phyloP scores from a whole-genome alignment of 1,140 invertebrate species.

The Brachionus asplanchnoidis region DNA sequence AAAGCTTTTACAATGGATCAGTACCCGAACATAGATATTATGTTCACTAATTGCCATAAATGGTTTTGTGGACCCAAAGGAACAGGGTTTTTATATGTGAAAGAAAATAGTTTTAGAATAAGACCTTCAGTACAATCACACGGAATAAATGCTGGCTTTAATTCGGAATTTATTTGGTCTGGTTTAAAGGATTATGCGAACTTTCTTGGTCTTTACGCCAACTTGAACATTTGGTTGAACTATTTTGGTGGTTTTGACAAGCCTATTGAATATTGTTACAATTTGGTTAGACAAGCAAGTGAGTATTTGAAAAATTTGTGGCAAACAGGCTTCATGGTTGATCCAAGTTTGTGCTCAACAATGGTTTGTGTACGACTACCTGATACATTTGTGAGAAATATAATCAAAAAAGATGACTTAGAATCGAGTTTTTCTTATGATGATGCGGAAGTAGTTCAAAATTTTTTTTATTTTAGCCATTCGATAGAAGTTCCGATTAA shows the following conservation, averaged over 20 bases:
- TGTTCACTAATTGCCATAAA: conserved; percentile 55
- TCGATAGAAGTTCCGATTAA: conserved; percentile 55
- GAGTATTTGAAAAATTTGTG: conserved; percentile 44
- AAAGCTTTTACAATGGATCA: not conserved
- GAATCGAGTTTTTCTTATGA: conserved; percentile 45
- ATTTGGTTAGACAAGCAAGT: conserved; percentile 48
- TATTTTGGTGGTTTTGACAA: conserved; percentile 44
- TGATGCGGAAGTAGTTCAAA: conserved; percentile 50
- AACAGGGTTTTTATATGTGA: conserved; percentile 52
- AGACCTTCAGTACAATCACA: conserved; percentile 52
- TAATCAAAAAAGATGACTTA: not conserved
- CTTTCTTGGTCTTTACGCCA: conserved; percentile 49
- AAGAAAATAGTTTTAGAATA: conserved; percentile 46
- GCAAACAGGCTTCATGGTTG: conserved; percentile 47
- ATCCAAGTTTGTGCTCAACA: conserved; percentile 34
- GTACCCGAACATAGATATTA: conserved; percentile 47
- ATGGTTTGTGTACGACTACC: conserved; percentile 51
- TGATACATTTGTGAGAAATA: conserved; percentile 43
- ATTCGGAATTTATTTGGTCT: conserved; percentile 56
- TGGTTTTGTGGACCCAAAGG: conserved; percentile 55
- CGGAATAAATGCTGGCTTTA: conserved; percentile 54
- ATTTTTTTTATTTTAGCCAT: conserved; percentile 49
- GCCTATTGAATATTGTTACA: conserved; percentile 48
- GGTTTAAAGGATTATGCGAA: conserved; percentile 54
- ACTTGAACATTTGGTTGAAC: conserved; percentile 51